Conservation (phyloP, 2,113 vertebrate species). For the Excalfactoria chinensis region DNA sequence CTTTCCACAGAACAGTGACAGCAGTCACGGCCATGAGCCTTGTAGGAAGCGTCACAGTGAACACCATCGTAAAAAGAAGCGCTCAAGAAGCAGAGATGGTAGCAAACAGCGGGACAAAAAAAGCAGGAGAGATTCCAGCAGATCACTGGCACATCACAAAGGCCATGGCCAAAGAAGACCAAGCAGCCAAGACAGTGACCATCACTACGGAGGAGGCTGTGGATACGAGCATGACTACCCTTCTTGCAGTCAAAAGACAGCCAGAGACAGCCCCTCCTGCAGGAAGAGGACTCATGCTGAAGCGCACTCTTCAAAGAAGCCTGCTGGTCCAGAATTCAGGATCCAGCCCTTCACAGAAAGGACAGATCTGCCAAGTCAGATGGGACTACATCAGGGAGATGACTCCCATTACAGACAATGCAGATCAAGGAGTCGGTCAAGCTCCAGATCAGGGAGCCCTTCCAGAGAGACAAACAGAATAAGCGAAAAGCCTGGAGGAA, state of each 20-base stretch:
- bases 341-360: conserved; percentile 77
- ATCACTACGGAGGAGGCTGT: conserved; percentile 72
- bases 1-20: conserved; percentile 57
- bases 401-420: conserved; percentile 76
- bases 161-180: conserved; percentile 74
- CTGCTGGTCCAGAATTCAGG: conserved; percentile 74
- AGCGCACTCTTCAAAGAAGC: conserved; percentile 78
- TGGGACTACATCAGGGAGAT: conserved; percentile 76
- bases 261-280: conserved; percentile 75
- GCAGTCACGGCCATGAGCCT: conserved; percentile 50
- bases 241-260: conserved; percentile 77
- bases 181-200: conserved; percentile 77
- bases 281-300: conserved; percentile 69
- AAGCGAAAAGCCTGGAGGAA: conserved; percentile 87
- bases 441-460: conserved; percentile 75
- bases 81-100: conserved; percentile 77
- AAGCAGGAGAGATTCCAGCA: conserved; percentile 72
- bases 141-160: conserved; percentile 79
- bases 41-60: conserved; percentile 70
- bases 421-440: conserved; percentile 82
- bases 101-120: conserved; percentile 71
- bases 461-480: conserved; percentile 74
- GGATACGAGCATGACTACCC: conserved; percentile 80
- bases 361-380: conserved; percentile 73
- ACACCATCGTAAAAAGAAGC: conserved; percentile 63